Conservation (phyloP, 1,140 invertebrate species). For the Drosophila setifemur region DNA sequence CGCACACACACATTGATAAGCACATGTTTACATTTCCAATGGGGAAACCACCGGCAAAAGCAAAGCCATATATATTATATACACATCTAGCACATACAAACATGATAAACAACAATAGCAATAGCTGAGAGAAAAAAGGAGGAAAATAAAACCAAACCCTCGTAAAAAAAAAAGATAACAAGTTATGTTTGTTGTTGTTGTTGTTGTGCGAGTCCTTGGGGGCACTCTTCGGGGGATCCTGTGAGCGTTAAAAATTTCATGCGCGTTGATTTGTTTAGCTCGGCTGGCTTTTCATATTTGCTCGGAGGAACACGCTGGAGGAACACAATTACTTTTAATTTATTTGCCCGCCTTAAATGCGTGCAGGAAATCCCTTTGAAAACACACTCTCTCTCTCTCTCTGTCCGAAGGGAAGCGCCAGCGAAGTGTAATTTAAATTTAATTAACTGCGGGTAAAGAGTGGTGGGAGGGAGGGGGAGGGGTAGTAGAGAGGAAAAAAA, state of each 20-base stretch:
- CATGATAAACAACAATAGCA: conserved; percentile 46
- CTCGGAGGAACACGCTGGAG: not conserved
- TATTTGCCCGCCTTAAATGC: conserved; percentile 39
- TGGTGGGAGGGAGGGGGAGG: not conserved
- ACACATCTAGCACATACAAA: conserved; percentile 30
- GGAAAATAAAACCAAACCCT: conserved; percentile 30
- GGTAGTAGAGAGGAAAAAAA: not conserved
- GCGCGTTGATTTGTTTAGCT: conserved; percentile 66
- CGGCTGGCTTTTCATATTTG: conserved; percentile 38
- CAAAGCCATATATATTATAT: conserved; percentile 15
- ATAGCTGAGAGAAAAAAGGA: conserved; percentile 10
- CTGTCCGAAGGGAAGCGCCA: not conserved
- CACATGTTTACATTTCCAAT: conserved; percentile 69
- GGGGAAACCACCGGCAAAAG: conserved; percentile 49
- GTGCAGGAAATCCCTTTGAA: conserved; percentile 37
- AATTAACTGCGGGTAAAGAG: conserved; percentile 41
- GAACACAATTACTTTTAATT: conserved; percentile 67
- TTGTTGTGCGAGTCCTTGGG: conserved; percentile 23
- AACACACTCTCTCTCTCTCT: conserved; percentile 6
- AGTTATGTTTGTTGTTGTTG: conserved; percentile 57
- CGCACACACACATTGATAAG: conserved; percentile 46
- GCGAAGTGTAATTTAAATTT: conserved; percentile 60
- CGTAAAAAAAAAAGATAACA: conserved; percentile 66
- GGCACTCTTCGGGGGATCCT: conserved; percentile 3
- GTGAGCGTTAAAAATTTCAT: conserved; percentile 58